These are phyloP conservation scores for Enteromius paludinosus DNA, from an alignment of 2,797 vertebrate species.

Conservation along the genomic window DNA sequence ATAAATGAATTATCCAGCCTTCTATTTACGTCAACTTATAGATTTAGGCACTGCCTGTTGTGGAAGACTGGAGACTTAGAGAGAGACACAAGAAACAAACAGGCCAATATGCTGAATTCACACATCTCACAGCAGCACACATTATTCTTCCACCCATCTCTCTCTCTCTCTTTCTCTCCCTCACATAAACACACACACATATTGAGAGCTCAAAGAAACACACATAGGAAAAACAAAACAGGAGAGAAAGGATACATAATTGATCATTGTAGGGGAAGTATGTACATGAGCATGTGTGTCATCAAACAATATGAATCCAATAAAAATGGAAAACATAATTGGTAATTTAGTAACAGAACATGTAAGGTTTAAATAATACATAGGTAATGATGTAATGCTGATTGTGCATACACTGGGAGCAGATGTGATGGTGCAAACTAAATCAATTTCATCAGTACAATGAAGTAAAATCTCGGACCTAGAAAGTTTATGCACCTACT, in stretches of 20 bases:
- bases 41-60: slow-evolving; percentile 39
- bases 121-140: slow-evolving; percentile 43
- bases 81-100: slow-evolving; percentile 43
- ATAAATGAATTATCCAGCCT: slow-evolving; percentile 52
- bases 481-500: not conserved
- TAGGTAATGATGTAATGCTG: not conserved
- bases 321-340: not conserved
- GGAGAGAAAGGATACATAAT: not conserved
- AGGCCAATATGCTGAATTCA: slow-evolving; percentile 46
- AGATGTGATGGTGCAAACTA: not conserved
- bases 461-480: not conserved
- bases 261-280: not conserved
- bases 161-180: not conserved
- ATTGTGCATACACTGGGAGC: not conserved
- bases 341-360: slow-evolving; percentile 12
- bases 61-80: slow-evolving; percentile 42
- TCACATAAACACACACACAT: slow-evolving; percentile 26
- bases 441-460: not conserved
- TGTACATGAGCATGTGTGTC: slow-evolving; percentile 27
- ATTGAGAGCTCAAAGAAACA: slow-evolving; percentile 39
- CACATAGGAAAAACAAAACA: slow-evolving; percentile 22
- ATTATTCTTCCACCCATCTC: slow-evolving; percentile 40
- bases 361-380: not conserved
- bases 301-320: slow-evolving; percentile 12
- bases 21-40: slow-evolving; percentile 48